Evolutionary conservation across 2,113 vertebrate genomes (phyloP).

Genomic region (Elephas maximus): DNA sequence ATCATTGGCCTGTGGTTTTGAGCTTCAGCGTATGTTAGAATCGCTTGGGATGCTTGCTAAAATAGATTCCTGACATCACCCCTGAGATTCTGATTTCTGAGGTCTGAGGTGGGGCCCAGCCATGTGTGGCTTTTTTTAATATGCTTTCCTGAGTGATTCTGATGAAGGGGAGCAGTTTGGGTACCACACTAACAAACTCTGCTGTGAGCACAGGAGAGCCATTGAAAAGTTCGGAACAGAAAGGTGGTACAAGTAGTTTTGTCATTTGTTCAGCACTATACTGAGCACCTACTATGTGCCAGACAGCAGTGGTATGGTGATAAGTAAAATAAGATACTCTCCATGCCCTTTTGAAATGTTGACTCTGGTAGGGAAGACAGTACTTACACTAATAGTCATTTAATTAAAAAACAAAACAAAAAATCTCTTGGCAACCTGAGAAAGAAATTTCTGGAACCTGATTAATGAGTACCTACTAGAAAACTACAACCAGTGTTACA

Average conservation of each 20-base stretch:
- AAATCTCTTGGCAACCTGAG: background rate
- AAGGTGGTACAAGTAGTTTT: background rate
- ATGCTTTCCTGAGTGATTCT: slow-evolving; percentile 1
- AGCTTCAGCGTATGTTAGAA: background rate
- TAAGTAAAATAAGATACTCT: background rate
- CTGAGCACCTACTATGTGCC: background rate
- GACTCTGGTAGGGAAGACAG: background rate
- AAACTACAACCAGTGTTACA: background rate
- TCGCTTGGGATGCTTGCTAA: background rate
- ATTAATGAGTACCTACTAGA: slow-evolving; percentile 1
- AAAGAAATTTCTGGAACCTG: slow-evolving; percentile 19
- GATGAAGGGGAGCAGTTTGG: background rate
- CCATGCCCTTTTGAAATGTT: background rate
- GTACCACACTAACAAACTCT: background rate
- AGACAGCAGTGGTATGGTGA: background rate
- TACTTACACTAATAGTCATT: slow-evolving; percentile 27
- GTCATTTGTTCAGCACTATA: background rate
- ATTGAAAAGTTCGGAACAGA: background rate
- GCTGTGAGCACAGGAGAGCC: background rate
- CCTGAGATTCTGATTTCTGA: background rate
- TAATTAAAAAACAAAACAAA: slow-evolving; percentile 48
- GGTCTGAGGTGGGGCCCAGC: background rate
- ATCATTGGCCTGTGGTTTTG: slow-evolving; percentile 32
- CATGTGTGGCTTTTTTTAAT: background rate
- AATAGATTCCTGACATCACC: background rate